Base-by-base conservation (phyloP, 2,113 vertebrate species). In the Epinephelus lanceolatus region DNA sequence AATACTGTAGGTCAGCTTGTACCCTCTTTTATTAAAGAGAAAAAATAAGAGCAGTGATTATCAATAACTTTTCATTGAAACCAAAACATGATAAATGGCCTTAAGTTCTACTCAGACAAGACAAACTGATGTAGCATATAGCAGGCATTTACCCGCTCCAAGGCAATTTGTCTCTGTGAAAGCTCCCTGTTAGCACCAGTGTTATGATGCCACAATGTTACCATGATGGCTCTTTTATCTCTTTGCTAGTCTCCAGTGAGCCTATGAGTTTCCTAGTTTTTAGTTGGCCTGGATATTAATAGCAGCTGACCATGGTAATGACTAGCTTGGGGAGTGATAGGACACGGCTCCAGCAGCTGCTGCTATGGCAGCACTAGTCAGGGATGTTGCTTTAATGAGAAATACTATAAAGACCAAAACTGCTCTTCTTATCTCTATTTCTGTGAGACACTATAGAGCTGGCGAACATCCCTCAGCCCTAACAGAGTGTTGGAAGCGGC, bases 191-290 rank as follows among this genome's bases (percentile, higher is more conserved):
- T 90, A 83, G 59, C 70, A 71, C 59, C 30, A 63, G 51, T 83
- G 79, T 86, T 80, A 84, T 80, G 83, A 70, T 82, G 65, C 80
- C 63, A 90, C 83, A 80, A 65, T 75, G 71, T 80, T 76, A 59
- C 69, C 80, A 73, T 90, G 74, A 89, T 83, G 86, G 80, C 86
- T 81, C 87, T 81, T 92, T 93, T 92, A 91, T 89, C 86, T 91
- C 52, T 76, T 47, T 78, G 80, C 87, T 78, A 51, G 61, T 86
- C 87, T 83, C 62, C 42, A 70, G 68, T 37, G 78, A 88, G 84
- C 75, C 83, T 84, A 66, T 60, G 84, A 88, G 85, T 82, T 84
- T 27, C 45, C 53, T 55, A 49, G 56, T 80, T 84, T 86, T 73
- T 19, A 71, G 51, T 79, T 68, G 70, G 84, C 73, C 71, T 73